Evolutionary conservation across 1,140 invertebrate genomes (phyloP).

Genomic region (Lepidurus arcticus): DNA sequence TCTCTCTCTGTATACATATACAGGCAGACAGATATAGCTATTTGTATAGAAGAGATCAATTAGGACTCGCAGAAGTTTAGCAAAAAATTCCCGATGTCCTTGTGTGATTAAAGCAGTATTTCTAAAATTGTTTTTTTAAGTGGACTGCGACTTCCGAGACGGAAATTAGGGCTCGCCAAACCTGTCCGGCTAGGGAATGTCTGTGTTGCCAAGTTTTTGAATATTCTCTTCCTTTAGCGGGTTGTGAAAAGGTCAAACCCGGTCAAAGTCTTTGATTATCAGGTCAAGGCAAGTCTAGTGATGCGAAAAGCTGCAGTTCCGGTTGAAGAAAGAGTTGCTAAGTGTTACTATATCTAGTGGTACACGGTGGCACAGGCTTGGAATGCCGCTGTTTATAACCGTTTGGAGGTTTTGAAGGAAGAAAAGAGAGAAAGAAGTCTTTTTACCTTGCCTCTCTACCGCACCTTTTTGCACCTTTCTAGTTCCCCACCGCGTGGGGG

Average conservation of each 20-base stretch:
- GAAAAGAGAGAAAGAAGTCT: background rate
- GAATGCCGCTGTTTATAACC: slow-evolving; percentile 8
- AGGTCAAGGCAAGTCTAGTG: background rate
- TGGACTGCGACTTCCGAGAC: background rate
- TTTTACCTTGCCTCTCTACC: background rate
- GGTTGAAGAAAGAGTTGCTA: slow-evolving; percentile 2
- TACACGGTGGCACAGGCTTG: slow-evolving; percentile 10
- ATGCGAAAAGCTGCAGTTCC: background rate
- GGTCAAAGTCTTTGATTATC: slow-evolving; percentile 7
- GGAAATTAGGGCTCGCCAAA: slow-evolving; percentile 1
- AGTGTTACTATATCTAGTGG: background rate
- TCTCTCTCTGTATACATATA: too few relatives aligned
- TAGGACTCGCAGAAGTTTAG: too few relatives aligned
- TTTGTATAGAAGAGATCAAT: too few relatives aligned
- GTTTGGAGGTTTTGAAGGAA: background rate
- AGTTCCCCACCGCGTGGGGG: background rate
- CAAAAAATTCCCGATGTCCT: too few relatives aligned
- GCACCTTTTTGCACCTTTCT: slow-evolving; percentile 5
- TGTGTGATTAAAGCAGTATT: too few relatives aligned
- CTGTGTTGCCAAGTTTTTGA: background rate
- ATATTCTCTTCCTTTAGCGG: background rate
- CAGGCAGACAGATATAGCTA: too few relatives aligned
- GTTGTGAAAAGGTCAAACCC: background rate
- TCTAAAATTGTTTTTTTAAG: background rate
- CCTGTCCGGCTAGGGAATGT: slow-evolving; percentile 16